Conservation (phyloP, 2,797 vertebrate genomes). For the Meriones psammophilus region DNA sequence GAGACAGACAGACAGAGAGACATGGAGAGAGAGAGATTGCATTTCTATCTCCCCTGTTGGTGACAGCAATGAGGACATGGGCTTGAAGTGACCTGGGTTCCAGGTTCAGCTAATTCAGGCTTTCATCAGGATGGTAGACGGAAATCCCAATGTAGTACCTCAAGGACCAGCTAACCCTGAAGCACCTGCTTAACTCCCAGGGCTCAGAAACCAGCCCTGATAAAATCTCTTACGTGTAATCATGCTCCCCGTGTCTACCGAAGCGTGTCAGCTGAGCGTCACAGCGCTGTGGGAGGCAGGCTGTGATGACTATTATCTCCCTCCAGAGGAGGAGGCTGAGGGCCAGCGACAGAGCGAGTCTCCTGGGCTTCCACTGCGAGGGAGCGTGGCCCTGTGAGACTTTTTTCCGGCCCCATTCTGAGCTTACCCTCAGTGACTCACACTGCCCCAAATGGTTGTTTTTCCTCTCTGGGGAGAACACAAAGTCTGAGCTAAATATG, state of each 20-base stretch:
- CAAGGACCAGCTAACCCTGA: background rate
- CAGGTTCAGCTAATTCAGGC: background rate
- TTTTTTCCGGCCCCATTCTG: background rate
- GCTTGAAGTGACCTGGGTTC: background rate
- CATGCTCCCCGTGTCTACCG: background rate
- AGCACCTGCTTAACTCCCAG: background rate
- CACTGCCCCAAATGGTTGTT: background rate
- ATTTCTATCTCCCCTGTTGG: background rate
- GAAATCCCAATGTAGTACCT: background rate
- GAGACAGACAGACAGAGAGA: too few relatives aligned
- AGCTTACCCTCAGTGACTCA: background rate
- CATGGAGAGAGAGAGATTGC: background rate
- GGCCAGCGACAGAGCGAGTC: background rate
- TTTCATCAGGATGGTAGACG: background rate
- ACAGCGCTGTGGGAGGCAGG: background rate
- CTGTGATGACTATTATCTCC: background rate
- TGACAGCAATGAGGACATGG: background rate
- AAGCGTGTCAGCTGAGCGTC: too few relatives aligned
- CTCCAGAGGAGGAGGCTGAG: background rate
- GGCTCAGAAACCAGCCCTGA: background rate
- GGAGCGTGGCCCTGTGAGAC: background rate
- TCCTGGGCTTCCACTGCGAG: background rate
- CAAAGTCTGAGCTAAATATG: background rate
- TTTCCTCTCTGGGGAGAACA: background rate
- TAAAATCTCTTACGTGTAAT: background rate